A percentile compares a stretch with the other conserved stretches of the same genome.
Evolutionary conservation across 2,113 vertebrate genomes (phyloP).

Genomic region (Tricholaema leucomelas): DNA sequence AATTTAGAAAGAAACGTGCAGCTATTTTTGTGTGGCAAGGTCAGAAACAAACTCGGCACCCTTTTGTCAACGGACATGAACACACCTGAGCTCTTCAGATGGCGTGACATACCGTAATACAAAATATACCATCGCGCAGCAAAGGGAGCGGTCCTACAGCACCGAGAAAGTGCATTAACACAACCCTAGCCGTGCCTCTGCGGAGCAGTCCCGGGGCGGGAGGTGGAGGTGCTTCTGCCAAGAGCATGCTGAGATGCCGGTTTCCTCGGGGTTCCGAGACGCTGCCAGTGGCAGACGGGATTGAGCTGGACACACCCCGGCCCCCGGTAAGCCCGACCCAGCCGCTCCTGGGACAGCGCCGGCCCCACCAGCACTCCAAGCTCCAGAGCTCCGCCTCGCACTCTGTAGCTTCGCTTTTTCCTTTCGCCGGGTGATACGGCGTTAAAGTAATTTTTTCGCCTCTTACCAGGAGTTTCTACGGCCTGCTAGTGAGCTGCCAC

Average conservation of each 20-base stretch:
- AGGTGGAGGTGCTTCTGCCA: too few relatives aligned
- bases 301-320: background rate
- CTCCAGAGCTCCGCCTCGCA: background rate
- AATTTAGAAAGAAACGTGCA: background rate
- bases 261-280: too few relatives aligned
- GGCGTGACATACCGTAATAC: background rate
- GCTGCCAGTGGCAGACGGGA: background rate
- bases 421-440: accelerated
- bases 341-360: background rate
- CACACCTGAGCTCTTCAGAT: background rate
- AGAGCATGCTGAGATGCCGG: too few relatives aligned
- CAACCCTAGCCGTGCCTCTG: accelerated
- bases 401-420: too few relatives aligned
- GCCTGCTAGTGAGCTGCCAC: background rate
- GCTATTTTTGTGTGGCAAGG: background rate
- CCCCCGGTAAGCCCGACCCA: background rate
- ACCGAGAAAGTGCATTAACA: background rate
- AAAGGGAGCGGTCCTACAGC: background rate
- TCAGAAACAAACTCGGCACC: background rate
- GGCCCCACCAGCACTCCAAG: background rate
- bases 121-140: accelerated
- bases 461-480: background rate
- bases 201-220: background rate
- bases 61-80: background rate
- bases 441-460: background rate